These are phyloP conservation scores for Ennomos quercinarius DNA, from an alignment of 2,888 invertebrate genomes.

Conservation along the genomic window DNA sequence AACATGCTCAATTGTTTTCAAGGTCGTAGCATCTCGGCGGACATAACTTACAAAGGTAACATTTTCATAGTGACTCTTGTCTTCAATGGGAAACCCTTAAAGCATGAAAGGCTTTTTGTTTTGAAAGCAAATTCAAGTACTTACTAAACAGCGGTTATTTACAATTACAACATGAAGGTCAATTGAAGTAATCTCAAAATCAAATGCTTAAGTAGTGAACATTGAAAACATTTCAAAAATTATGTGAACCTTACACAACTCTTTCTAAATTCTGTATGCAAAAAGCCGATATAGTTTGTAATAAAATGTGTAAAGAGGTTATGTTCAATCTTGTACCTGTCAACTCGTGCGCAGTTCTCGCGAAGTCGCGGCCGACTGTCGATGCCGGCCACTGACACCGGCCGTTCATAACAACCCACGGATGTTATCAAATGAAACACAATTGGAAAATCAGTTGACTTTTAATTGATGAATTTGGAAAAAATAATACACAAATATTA, in stretches of 20 bases:
- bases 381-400: background rate
- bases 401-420: slow-evolving; percentile 7
- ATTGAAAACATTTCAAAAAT: too few relatives aligned
- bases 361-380: too few relatives aligned
- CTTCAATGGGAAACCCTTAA: background rate
- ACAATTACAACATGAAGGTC: too few relatives aligned
- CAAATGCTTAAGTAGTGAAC: too few relatives aligned
- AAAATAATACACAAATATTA: slow-evolving; percentile 65
- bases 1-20: slow-evolving; percentile 12
- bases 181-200: too few relatives aligned
- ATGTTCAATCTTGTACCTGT: slow-evolving; percentile 9
- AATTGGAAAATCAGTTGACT: slow-evolving; percentile 69
- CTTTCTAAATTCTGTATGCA: too few relatives aligned
- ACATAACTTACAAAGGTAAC: slow-evolving; percentile 25
- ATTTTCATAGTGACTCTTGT: slow-evolving; percentile 27
- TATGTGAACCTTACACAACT: too few relatives aligned
- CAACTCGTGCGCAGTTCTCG: background rate
- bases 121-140: too few relatives aligned
- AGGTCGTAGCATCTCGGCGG: slow-evolving; percentile 15
- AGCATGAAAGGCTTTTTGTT: background rate
- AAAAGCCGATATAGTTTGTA: too few relatives aligned
- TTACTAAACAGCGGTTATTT: slow-evolving; percentile 1
- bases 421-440: slow-evolving; percentile 48
- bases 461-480: slow-evolving; percentile 79
- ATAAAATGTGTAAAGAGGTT: too few relatives aligned